Base-by-base conservation (phyloP, 30 jellyfish, hydroid and myxozoan species). In the Nemopilema nomurai region DNA sequence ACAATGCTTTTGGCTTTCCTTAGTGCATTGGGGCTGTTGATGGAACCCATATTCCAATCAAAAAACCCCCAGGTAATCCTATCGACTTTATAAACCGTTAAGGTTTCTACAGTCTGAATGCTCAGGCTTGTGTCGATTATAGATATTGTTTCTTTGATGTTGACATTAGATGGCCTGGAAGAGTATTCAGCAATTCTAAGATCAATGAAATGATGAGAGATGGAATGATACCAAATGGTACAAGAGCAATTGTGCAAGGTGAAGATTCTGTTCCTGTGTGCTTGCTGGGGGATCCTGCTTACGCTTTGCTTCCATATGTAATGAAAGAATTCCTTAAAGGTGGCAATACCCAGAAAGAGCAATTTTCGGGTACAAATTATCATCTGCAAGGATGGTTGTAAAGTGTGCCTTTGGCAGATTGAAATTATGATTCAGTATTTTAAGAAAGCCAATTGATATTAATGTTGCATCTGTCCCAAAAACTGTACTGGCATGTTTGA, bases 361-460 rank as follows among this genome's bases (percentile, higher is more conserved):
- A 80, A 20, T 80, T 64, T 65, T 80, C 57, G 81, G 84, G 65
- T 67, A 26, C 73, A 30, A 49, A 25, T 41, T 67, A 9, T 67
- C 82, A 29, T 64, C 72, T 64, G 81, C 72, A 28, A 65, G 83
- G 63, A 30, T 80, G 90, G 71, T 16, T 18, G 63, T 53, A 53
- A 68, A 27, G 41, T 53, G 63, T 79, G 87, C 63, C 1, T 64
- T 79, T 27, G 83, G 90, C 16, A 24, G 83, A 26, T 51, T 28
- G 41, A 65, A 80, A n/a, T 27, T 71, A 80, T 16, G 71, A 32
- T 41, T 51, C 49, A 50, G 71, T 19, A 33, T 74, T 33, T 33
- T 74, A 28, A 31, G 71, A 79, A 79, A 77, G 64, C 91, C 79
- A 64, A 87, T 87, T 78, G 91, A 87, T 62, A 79, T 79, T 28